Evolutionary conservation across 2,888 invertebrate species (phyloP).

Genomic region (Limenitis arthemis): DNA sequence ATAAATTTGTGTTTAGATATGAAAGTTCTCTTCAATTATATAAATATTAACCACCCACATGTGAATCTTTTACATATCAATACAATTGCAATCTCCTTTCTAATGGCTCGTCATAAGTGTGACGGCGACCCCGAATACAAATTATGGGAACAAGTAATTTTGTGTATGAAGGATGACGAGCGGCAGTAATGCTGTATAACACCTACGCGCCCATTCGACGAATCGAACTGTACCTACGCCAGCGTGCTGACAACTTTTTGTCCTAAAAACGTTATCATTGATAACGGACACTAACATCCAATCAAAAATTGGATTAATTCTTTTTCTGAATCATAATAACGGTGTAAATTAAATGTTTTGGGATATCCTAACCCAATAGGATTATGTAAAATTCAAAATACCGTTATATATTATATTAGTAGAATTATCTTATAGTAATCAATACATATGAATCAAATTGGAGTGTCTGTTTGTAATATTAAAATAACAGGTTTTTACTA

Average conservation of each 20-base stretch:
- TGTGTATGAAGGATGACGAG: constrained; percentile 60
- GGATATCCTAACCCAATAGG: no score
- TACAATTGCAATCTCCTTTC: constrained; percentile 66
- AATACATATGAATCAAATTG: no score
- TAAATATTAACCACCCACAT: constrained; percentile 43
- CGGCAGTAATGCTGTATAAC: constrained; percentile 46
- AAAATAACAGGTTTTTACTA: no score
- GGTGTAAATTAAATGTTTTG: no score
- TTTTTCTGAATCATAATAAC: no score
- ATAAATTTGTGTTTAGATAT: neutral
- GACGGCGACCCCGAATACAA: constrained; percentile 66
- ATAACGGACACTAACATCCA: constrained; percentile 21
- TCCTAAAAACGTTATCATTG: constrained; percentile 46
- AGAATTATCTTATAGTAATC: no score
- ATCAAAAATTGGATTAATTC: no score
- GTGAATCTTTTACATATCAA: constrained; percentile 38
- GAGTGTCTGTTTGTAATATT: no score
- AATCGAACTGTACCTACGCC: constrained; percentile 54
- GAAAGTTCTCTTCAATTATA: constrained; percentile 6
- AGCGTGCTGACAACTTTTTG: constrained; percentile 50
- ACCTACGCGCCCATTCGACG: constrained; percentile 63
- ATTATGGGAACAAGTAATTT: constrained; percentile 66
- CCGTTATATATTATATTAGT: no score
- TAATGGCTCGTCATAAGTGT: constrained; percentile 62
- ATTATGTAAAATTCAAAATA: no score